Evolutionary conservation across 2,113 vertebrate genomes (phyloP), one percentile per base, ranked within the genome.

Genomic region (Myiozetetes cayanensis): DNA sequence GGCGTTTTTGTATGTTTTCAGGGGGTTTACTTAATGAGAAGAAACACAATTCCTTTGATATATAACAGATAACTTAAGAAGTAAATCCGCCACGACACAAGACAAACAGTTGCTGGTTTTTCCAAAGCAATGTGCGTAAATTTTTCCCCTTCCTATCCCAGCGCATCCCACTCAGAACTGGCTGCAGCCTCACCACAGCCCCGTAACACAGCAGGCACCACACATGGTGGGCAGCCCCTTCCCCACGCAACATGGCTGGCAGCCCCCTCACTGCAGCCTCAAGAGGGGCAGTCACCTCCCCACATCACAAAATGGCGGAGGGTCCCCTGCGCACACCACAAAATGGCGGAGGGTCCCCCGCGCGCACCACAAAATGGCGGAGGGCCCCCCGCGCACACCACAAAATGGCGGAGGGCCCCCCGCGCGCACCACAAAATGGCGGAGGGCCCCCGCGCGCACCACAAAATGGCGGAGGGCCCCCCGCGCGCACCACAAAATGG

Each of bases 161-260:
- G 14, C 0, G 4, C 22, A 28, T 4, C 3, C 3, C 3, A 1
- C 27, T 0, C 4, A 12, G 15, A 19, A 33, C 21, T 0, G 0
- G 37, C 41, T 4, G 0, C 10, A 33, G 9, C 46, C 25, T 25
- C 10, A 2, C 6, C 6, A 1, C 14, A 8, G 18, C 1, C 11
- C n/a, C 25, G 24, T 25, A n/a, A 14, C 23, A 37, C 3, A 8
- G 21, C 0, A 0, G n/a, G 10, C 12, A 13, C 18, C 53, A 37
- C 5, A 4, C 30, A 37, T 25, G 33, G 37, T 7, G 4, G 63
- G 2, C 47, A 24, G 23, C 47, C 47, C 10, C 22, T 5, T 14
- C 22, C 28, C 46, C 47, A 52, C 25, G 28, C 14, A 1, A 28
- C 28, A 55, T 20, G 53, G 53, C 30, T 4, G 53, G 28, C 53